Percentiles rank a stretch among this genome's conserved stretches.
These are phyloP conservation scores for Embiotoca jacksoni DNA, from an alignment of 2,113 vertebrate species.

Conservation along the genomic window DNA sequence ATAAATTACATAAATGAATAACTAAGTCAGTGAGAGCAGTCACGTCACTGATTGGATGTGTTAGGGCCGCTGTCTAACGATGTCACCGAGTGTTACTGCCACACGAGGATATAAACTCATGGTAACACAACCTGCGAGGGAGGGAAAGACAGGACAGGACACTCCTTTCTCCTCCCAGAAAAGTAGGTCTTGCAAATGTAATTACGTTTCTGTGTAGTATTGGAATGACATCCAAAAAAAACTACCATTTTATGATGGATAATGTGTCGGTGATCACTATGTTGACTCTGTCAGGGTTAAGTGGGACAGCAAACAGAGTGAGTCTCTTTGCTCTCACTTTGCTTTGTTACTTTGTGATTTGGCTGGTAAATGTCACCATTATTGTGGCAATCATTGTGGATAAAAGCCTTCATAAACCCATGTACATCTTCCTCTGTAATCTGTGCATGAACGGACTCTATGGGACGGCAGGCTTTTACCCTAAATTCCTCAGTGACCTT, in stretches of 20 bases:
- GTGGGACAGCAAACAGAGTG: not conserved
- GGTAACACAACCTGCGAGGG: too few species aligned
- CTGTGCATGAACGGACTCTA: slow-evolving; percentile 67
- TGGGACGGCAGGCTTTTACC: slow-evolving; percentile 61
- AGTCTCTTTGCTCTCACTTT: slow-evolving; percentile 51
- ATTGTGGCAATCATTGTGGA: slow-evolving; percentile 43
- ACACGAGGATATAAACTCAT: too few species aligned
- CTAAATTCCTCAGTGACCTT: slow-evolving; percentile 62
- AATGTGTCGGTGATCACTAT: slow-evolving; percentile 47
- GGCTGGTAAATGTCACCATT: slow-evolving; percentile 47
- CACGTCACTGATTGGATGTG: too few species aligned
- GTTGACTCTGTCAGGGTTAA: slow-evolving; percentile 57
- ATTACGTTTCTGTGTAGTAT: too few species aligned
- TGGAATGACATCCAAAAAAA: not conserved
- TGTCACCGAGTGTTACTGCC: too few species aligned
- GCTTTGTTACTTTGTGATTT: slow-evolving; percentile 62
- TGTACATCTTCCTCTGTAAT: slow-evolving; percentile 66
- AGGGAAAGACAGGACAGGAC: too few species aligned
- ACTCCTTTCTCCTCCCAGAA: too few species aligned
- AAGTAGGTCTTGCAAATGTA: too few species aligned
- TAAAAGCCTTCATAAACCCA: slow-evolving; percentile 61
- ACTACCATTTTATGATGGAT: slow-evolving; percentile 12
- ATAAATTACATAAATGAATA: too few species aligned
- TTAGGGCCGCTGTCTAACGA: too few species aligned
- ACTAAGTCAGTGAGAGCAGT: too few species aligned